Conservation (phyloP, 2,797 vertebrate genomes). For the Channa striata region DNA sequence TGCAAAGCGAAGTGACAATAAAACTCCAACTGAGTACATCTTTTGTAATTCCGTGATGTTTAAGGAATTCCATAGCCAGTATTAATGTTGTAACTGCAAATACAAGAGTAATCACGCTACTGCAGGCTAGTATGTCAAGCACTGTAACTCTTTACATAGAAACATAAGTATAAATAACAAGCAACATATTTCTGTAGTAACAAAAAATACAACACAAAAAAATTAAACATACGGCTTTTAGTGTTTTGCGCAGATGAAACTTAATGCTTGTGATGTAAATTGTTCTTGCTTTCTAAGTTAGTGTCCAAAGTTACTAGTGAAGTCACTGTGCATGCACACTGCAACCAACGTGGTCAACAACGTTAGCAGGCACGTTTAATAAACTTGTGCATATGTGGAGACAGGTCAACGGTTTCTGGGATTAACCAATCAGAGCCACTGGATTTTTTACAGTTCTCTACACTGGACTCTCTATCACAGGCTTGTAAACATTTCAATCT, state of each 20-base stretch:
- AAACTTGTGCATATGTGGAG: not conserved
- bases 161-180: slow-evolving; percentile 63
- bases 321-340: too few species aligned
- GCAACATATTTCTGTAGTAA: slow-evolving; percentile 8
- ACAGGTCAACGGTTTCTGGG: not conserved
- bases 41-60: slow-evolving; percentile 3
- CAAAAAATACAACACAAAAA: slow-evolving; percentile 10
- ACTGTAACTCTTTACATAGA: slow-evolving; percentile 18
- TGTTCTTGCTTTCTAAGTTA: too few species aligned
- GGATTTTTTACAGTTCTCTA: not conserved
- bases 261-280: too few species aligned
- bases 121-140: slow-evolving; percentile 22
- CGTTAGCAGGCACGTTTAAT: too few species aligned
- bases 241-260: not conserved
- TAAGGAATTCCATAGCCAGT: slow-evolving; percentile 9
- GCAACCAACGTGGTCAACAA: too few species aligned
- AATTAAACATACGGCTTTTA: not conserved
- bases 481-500: too few species aligned
- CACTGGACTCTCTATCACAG: not conserved
- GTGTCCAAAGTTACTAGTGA: too few species aligned
- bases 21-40: not conserved
- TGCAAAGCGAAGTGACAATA: not conserved
- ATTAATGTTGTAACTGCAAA: not conserved
- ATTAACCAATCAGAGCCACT: not conserved
- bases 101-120: not conserved